Evolutionary conservation across 2,113 vertebrate genomes (phyloP).

Genomic region (Tangachromis dhanisi): DNA sequence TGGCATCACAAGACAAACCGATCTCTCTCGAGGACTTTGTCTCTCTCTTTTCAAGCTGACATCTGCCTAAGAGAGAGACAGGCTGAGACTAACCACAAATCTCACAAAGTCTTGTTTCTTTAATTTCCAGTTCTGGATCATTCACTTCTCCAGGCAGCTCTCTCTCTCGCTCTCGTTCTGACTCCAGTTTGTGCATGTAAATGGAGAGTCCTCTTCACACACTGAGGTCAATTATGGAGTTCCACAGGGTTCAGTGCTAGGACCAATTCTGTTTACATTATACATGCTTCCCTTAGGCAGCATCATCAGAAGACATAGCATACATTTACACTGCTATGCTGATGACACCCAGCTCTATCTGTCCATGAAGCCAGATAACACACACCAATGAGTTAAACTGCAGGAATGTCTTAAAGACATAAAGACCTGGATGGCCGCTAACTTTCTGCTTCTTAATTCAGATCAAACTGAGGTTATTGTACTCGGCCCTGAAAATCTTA

Average conservation of each 20-base stretch:
- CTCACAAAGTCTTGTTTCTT: not conserved
- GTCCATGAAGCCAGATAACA: not conserved
- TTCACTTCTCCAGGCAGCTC: not conserved
- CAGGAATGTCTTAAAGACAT: not conserved
- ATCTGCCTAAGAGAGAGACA: not conserved
- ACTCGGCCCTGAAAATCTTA: not conserved
- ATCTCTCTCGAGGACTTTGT: not conserved
- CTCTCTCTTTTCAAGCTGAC: not conserved
- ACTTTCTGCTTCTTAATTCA: not conserved
- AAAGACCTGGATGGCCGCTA: accelerated
- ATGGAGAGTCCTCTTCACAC: not conserved
- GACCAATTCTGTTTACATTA: not conserved
- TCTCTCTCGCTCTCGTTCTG: accelerated
- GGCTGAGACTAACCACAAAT: not conserved
- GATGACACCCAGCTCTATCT: not conserved
- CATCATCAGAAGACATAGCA: not conserved
- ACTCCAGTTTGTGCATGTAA: accelerated
- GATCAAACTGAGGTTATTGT: not conserved
- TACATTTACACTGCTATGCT: accelerated
- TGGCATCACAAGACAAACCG: not conserved
- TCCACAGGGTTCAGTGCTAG: not conserved
- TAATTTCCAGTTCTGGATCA: not conserved
- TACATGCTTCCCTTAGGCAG: not conserved
- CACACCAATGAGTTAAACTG: not conserved
- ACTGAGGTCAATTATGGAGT: not conserved